A percentile compares a stretch with the other conserved stretches of the same genome.
Evolutionary conservation across 2,888 invertebrate genomes (phyloP).

Genomic region (Vanessa cardui): DNA sequence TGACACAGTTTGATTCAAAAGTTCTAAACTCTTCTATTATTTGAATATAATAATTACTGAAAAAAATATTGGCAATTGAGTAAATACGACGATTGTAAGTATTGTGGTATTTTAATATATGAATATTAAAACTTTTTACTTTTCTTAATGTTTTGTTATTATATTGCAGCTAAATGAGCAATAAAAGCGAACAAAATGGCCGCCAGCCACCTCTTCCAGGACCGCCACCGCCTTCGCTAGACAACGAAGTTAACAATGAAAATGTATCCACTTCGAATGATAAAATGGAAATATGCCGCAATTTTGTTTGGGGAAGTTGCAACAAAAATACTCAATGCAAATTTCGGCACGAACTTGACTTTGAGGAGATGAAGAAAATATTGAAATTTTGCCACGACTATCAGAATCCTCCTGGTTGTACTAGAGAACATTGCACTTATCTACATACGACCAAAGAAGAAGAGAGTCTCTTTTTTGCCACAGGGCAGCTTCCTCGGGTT

Average conservation of each 20-base stretch:
- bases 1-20: not conserved
- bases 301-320: constrained; percentile 71
- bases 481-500: constrained; percentile 61
- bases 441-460: constrained; percentile 66
- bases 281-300: constrained; percentile 56
- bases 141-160: constrained; percentile 16
- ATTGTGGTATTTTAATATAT: not conserved
- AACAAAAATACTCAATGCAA: constrained; percentile 60
- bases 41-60: not conserved
- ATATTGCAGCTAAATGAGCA: constrained; percentile 52
- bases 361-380: constrained; percentile 63
- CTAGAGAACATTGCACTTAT: constrained; percentile 62
- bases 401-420: constrained; percentile 67
- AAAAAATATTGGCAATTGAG: not conserved
- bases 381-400: constrained; percentile 70
- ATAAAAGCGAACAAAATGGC: constrained; percentile 59
- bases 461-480: constrained; percentile 56
- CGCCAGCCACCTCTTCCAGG: constrained; percentile 55
- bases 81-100: not conserved
- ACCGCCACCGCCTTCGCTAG: constrained; percentile 45
- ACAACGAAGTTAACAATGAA: constrained; percentile 11
- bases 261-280: constrained; percentile 40
- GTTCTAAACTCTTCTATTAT: not conserved
- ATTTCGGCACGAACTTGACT: constrained; percentile 62
- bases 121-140: not conserved